Evolutionary conservation across 2,113 vertebrate genomes (phyloP).

Genomic region (Penelope pileata): DNA sequence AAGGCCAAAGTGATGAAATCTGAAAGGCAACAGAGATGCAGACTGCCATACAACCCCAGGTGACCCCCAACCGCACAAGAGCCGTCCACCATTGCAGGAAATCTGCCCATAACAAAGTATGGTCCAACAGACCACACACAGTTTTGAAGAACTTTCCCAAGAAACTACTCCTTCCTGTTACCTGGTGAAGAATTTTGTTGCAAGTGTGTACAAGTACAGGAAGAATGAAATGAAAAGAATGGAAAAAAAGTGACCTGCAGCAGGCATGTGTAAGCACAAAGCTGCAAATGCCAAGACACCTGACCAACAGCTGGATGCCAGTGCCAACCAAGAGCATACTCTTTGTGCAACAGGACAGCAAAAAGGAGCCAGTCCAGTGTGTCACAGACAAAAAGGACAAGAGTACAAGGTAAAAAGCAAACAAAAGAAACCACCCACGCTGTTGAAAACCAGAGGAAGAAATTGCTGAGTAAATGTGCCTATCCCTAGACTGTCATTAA

Average conservation of each 20-base stretch:
- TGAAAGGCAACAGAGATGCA: neutral
- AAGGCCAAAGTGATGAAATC: neutral
- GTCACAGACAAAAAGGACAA: neutral
- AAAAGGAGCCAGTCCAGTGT: neutral
- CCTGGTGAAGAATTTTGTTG: neutral
- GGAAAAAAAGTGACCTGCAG: neutral
- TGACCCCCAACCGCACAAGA: accelerated
- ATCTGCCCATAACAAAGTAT: neutral
- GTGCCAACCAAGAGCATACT: neutral
- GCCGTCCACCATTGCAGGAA: neutral
- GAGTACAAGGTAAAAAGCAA: neutral
- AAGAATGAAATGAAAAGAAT: neutral
- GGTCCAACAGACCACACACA: neutral
- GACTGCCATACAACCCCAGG: neutral
- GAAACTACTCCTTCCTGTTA: neutral
- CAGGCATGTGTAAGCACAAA: neutral
- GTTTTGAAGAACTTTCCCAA: neutral
- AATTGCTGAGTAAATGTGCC: neutral
- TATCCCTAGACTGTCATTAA: neutral
- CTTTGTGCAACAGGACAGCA: neutral
- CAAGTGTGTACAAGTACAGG: neutral
- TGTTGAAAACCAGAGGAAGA: neutral
- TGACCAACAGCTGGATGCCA: neutral
- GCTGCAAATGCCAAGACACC: neutral
- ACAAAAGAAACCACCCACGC: neutral